Conservation (phyloP, 2,797 vertebrate species). For the Myotis findleyi region DNA sequence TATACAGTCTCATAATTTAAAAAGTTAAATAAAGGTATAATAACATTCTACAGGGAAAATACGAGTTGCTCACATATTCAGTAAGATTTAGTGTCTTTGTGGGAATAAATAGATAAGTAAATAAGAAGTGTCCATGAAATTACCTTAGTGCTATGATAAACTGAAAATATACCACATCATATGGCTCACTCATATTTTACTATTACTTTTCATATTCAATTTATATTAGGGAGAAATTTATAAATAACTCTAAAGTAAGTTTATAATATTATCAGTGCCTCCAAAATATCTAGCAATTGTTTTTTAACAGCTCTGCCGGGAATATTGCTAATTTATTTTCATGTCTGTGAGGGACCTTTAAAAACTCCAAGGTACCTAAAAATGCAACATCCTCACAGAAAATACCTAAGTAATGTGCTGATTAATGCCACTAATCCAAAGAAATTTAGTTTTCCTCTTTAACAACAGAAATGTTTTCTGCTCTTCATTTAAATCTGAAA, state of each 20-base stretch:
- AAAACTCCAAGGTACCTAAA: slow-evolving; percentile 5
- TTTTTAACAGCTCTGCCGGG: neutral
- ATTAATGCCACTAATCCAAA: neutral
- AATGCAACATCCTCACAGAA: neutral
- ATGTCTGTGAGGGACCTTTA: neutral
- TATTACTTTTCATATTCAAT: slow-evolving; percentile 28
- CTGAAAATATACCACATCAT: slow-evolving; percentile 29
- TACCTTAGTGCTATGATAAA: neutral
- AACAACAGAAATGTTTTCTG: slow-evolving; percentile 35
- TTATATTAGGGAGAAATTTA: slow-evolving; percentile 12
- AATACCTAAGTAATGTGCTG: neutral
- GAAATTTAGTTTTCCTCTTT: slow-evolving; percentile 43
- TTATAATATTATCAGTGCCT: neutral
- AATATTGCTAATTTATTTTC: slow-evolving; percentile 13
- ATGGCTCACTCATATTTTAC: neutral
- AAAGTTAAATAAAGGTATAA: slow-evolving; percentile 21
- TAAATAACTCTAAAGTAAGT: slow-evolving; percentile 4
- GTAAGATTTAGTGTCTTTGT: neutral
- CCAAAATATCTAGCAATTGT: neutral
- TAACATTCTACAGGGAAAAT: slow-evolving; percentile 34
- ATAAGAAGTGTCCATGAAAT: slow-evolving; percentile 15
- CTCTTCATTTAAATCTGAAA: slow-evolving; percentile 48
- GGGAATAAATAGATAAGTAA: neutral
- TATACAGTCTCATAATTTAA: slow-evolving; percentile 5
- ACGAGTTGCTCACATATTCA: neutral